phyloP scores from a whole-genome alignment of 2,113 vertebrate species.

The Lutjanus erythropterus region DNA sequence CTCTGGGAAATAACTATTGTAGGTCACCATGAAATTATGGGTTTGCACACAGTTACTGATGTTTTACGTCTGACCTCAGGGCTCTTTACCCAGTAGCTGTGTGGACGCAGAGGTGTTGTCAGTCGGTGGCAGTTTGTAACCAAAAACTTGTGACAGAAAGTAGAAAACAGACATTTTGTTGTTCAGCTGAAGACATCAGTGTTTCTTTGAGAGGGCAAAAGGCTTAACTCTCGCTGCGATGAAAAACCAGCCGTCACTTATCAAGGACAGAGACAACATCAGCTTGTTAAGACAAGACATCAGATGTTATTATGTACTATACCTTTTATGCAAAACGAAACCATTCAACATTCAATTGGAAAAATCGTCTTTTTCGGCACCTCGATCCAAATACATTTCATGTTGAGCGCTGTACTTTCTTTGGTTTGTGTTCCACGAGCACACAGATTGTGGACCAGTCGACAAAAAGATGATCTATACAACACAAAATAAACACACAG shows the following conservation, averaged over 20 bases:
- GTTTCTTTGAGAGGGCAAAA: neutral
- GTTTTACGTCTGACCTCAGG: neutral
- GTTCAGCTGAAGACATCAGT: neutral
- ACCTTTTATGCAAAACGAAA: neutral
- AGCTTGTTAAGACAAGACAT: slow-evolving; percentile 31
- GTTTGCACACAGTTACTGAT: neutral
- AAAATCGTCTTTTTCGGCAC: neutral
- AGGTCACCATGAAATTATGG: neutral
- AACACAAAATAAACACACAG: neutral
- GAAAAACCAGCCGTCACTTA: too few species aligned
- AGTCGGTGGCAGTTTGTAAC: neutral
- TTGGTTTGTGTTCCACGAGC: slow-evolving; percentile 65
- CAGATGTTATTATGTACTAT: neutral
- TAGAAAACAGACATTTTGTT: neutral
- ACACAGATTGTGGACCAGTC: neutral
- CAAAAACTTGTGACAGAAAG: neutral
- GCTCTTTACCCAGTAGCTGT: neutral
- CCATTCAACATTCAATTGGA: neutral
- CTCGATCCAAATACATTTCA: slow-evolving; percentile 32
- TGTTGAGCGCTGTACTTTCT: slow-evolving; percentile 47
- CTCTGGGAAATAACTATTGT: neutral
- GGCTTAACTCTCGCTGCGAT: neutral
- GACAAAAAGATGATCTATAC: neutral
- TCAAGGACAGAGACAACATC: neutral
- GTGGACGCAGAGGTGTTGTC: neutral